phyloP scores from a whole-genome alignment of 1,140 invertebrate species.

The Pristionchus pacificus region DNA sequence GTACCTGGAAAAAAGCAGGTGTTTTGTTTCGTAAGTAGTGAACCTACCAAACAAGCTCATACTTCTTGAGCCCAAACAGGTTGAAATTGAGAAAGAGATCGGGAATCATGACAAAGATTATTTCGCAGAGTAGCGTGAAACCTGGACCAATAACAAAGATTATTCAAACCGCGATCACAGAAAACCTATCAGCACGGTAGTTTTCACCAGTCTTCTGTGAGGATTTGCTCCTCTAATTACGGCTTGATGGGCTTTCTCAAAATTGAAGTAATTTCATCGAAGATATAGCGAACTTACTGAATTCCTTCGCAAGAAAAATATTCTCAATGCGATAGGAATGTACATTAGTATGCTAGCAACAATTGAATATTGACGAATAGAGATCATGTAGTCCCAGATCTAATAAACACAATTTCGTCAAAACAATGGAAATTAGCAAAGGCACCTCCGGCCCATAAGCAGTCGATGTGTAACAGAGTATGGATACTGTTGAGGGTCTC shows the following conservation, averaged over 20 bases:
- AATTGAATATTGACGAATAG: not conserved
- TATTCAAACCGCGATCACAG: not conserved
- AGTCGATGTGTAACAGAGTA: not conserved
- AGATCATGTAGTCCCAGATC: not conserved
- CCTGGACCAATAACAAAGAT: not conserved
- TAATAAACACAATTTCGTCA: not conserved
- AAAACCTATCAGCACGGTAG: not conserved
- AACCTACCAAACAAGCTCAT: not conserved
- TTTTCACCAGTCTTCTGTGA: not conserved
- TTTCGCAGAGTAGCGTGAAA: not conserved
- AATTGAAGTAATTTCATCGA: not conserved
- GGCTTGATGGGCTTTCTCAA: not conserved
- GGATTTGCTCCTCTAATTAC: not conserved
- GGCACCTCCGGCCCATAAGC: not conserved
- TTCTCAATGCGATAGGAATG: not conserved
- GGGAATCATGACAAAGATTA: not conserved
- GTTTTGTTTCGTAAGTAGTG: not conserved
- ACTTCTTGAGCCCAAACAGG: not conserved
- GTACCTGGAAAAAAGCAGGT: not conserved
- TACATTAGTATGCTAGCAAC: not conserved
- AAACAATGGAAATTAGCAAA: not conserved
- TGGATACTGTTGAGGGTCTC: not conserved
- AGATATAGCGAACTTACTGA: not conserved
- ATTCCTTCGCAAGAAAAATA: not conserved
- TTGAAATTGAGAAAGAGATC: not conserved